Evolutionary conservation across 2,888 invertebrate genomes (phyloP), one percentile per base, ranked within the genome.

Genomic region (Notocelia uddmanniana): DNA sequence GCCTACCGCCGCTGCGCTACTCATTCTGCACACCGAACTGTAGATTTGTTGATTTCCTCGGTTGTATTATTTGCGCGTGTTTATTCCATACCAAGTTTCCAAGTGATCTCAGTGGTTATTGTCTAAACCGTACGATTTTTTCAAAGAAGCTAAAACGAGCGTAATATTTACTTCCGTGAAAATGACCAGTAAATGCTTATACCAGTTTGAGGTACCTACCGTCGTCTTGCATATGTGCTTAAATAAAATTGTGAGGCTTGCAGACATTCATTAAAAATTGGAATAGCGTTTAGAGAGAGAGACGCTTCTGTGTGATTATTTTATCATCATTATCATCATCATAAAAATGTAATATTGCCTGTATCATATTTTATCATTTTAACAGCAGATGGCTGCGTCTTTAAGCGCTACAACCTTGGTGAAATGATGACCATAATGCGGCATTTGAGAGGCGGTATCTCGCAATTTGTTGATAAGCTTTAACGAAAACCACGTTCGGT

Each of bases 1-100:
- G 77, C 83, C 70, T 79, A 67, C 85, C 68, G 73, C 83, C 76
- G 81, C 87, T 76, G 83, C 91, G 76, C 82, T 91, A 76, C 89
- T 91, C 79, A 85, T 91, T 75, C 83, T 91, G 79, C 90, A 83
- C 80, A 78, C 87, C 41, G 88, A 89, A 73, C 82, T 90, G 19
- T 88, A 85, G 78, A 45, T 45, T 45, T 90, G 19, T 88, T 85
- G 78, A 45, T 45, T 45, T 45, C 45, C 45, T 15, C 15, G 15
- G 41, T 3, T 45, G 45, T 19, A 50, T 19, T 19, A 50, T 50
- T 50, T 50, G n/a, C 19, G 50, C 19, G 19, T 50, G 8, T 31
- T 31, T 5, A 31, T 9, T 5, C 31, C 8, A 19, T 19, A n/a
- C n/a, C 8, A n/a, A 45, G 5, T 45, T 45, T n/a, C n/a, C 45